Evolutionary conservation across 2,888 invertebrate genomes (phyloP).

Genomic region (Acleris emargana): DNA sequence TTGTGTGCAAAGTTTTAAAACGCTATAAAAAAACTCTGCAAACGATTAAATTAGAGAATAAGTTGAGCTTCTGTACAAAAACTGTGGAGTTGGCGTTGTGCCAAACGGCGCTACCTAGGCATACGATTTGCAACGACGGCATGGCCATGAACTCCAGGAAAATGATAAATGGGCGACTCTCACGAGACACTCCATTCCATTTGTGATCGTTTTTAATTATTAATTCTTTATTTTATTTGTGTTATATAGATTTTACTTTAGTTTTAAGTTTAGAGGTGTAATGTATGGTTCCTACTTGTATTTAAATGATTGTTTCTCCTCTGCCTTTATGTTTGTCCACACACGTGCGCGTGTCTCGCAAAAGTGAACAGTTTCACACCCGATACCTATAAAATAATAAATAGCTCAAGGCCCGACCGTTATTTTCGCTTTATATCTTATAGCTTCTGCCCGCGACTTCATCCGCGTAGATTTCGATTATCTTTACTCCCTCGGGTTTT

Average conservation of each 20-base stretch:
- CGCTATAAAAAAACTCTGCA: no score
- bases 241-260: conserved; percentile 6
- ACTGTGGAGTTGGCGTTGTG: conserved; percentile 38
- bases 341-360: conserved; percentile 48
- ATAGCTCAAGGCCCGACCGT: conserved; percentile 71
- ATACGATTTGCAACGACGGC: conserved; percentile 42
- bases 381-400: conserved; percentile 75
- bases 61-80: conserved; percentile 29
- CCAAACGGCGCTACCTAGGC: conserved; percentile 46
- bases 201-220: conserved; percentile 14
- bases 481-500: no score
- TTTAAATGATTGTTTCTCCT: no score
- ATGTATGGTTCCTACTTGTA: no score
- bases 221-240: conserved; percentile 9
- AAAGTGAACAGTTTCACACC: conserved; percentile 42
- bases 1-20: no score
- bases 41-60: conserved; percentile 30
- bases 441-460: no score
- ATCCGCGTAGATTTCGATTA: no score
- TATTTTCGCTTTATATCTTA: conserved; percentile 64
- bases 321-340: conserved; percentile 22
- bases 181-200: conserved; percentile 12
- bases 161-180: conserved; percentile 28
- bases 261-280: neutral
- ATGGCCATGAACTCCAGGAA: conserved; percentile 30